phyloP scores from a whole-genome alignment of 2,888 invertebrate genomes.

The Proisotoma minuta region DNA sequence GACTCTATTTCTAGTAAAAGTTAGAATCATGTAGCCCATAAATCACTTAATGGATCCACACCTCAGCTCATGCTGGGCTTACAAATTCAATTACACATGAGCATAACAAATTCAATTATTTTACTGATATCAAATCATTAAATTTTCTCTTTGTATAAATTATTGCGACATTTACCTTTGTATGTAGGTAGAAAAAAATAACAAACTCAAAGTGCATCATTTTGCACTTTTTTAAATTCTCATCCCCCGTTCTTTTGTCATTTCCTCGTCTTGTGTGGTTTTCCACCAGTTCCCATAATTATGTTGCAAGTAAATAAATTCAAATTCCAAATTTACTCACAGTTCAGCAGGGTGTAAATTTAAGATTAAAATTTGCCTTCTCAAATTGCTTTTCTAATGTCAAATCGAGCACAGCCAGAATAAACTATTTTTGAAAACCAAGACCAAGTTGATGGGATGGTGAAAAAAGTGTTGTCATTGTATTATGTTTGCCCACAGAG shows the following conservation, averaged over 20 bases:
- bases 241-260: slow-evolving; percentile 13
- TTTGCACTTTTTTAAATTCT: too few species aligned
- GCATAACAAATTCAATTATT: neutral
- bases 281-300: slow-evolving; percentile 22
- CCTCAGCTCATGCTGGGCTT: neutral
- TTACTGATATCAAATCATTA: neutral
- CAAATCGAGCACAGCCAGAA: slow-evolving; percentile 3
- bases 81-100: slow-evolving; percentile 7
- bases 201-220: too few species aligned
- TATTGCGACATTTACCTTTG: too few species aligned
- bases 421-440: neutral
- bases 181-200: too few species aligned
- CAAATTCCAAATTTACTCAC: neutral
- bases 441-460: neutral
- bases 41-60: slow-evolving; percentile 3
- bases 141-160: neutral
- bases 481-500: slow-evolving; percentile 35
- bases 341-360: slow-evolving; percentile 5
- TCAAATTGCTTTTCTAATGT: neutral
- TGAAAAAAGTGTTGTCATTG: slow-evolving; percentile 1
- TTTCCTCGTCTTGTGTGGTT: slow-evolving; percentile 28
- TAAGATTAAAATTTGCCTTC: neutral
- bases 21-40: neutral
- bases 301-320: neutral
- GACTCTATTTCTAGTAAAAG: neutral